Evolutionary conservation across 1,140 invertebrate genomes (phyloP).

Genomic region (Trialeurodes vaporariorum): DNA sequence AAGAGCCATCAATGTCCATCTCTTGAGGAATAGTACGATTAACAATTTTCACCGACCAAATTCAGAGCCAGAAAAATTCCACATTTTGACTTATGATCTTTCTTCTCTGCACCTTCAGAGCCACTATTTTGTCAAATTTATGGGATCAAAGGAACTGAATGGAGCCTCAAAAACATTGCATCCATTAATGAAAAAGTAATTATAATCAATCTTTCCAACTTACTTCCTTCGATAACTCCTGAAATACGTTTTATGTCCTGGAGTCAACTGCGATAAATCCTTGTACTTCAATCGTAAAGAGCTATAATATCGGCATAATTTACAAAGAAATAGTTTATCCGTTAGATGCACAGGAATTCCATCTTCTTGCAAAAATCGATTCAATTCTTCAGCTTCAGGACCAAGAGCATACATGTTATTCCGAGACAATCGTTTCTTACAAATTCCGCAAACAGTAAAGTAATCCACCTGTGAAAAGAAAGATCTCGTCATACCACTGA

Average conservation of each 20-base stretch:
- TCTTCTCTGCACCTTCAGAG: too few species aligned
- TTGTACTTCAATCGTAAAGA: constrained; percentile 49
- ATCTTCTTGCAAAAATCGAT: constrained; percentile 47
- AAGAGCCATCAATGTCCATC: too few species aligned
- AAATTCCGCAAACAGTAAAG: constrained; percentile 59
- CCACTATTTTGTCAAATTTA: too few species aligned
- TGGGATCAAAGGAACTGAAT: too few species aligned
- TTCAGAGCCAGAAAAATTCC: too few species aligned
- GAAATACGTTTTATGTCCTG: constrained; percentile 45
- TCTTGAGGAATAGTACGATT: too few species aligned
- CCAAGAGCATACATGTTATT: constrained; percentile 37
- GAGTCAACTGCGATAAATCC: constrained; percentile 37
- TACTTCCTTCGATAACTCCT: constrained; percentile 56
- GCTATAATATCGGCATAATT: constrained; percentile 63
- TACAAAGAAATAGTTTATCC: constrained; percentile 55
- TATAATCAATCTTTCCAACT: constrained; percentile 12
- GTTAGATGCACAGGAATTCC: constrained; percentile 51
- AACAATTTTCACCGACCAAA: too few species aligned
- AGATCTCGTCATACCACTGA: background rate
- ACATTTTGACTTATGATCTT: too few species aligned
- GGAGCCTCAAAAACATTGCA: too few species aligned
- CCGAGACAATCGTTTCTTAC: constrained; percentile 54
- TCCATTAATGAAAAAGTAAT: constrained; percentile 13
- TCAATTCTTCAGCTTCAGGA: constrained; percentile 51
- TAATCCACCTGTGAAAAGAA: constrained; percentile 39